A percentile compares a stretch with the other conserved stretches of the same genome.
Conservation (phyloP, 2,113 vertebrate genomes). For the Rhipidura dahli region DNA sequence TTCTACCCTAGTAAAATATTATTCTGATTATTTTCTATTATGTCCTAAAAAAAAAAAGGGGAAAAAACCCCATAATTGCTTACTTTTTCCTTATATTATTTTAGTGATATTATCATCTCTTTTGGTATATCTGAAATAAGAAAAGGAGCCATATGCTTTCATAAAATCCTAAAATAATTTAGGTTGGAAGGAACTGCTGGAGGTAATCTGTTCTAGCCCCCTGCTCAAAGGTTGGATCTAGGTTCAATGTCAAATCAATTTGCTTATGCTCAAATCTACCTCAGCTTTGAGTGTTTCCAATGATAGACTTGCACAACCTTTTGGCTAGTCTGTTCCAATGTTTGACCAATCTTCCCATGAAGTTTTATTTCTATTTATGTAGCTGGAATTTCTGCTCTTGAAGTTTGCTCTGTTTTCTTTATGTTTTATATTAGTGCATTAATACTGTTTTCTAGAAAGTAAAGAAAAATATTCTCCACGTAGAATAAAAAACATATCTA, state of each 20-base stretch:
- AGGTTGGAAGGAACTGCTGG: neutral
- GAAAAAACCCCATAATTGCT: accelerated
- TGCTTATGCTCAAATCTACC: neutral
- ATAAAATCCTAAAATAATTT: neutral
- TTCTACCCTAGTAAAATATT: neutral
- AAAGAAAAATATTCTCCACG: neutral
- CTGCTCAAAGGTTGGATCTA: neutral
- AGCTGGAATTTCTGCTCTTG: neutral
- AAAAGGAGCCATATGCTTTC: neutral
- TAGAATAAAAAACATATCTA: neutral
- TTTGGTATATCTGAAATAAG: neutral
- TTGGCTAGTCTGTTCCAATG: neutral
- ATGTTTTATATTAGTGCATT: neutral
- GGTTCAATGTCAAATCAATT: neutral
- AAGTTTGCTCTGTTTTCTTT: neutral
- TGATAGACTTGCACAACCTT: neutral
- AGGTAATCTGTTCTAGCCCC: neutral
- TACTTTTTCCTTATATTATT: neutral
- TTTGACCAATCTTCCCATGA: neutral
- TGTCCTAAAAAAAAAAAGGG: neutral
- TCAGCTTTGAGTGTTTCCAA: neutral
- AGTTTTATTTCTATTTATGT: neutral
- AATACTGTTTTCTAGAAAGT: neutral
- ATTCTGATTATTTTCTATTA: neutral
- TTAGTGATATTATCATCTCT: neutral